Base-by-base conservation (phyloP, 2,113 vertebrate species). In the Heloderma charlesbogerti region DNA sequence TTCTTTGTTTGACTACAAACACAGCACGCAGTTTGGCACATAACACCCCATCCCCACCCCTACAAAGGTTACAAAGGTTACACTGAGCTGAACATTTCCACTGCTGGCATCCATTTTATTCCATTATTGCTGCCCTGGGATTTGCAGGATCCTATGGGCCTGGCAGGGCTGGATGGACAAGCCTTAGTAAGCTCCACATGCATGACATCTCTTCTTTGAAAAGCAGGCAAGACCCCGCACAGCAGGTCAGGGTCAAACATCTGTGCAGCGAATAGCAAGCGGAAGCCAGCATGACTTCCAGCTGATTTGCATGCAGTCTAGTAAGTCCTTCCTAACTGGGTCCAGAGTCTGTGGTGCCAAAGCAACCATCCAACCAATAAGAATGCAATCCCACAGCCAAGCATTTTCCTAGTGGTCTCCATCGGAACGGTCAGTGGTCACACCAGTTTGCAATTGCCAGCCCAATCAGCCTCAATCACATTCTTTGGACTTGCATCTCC, bases 171-270 rank as follows among this genome's bases (percentile, higher is more conserved):
- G 60, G 34, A 45, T 43, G 63, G 31, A 45, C 83, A 67, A 31
- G 34, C 13, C 37, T 83, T 22, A 67, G 48, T 29, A 29, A 40
- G 22, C 72, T 29, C n/a, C 25, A 25, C 37, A 3, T 40, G 6
- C 27, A 9, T 48, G 45, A 43, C 51, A 20, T 22, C 29, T 51
- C 22, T 10, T 43, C 29, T 43, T 34, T 74, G 54, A 60, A 57
- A 74, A 37, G 25, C 40, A 48, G 40, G 4, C 29, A 8, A 29
- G 20, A 13, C 43, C 34, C 81, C 74, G 31, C 9, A 77, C 22
- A 87, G 12, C 34, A 69, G 60, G 43, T 37, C 75, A 45, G 43
- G 54, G 60, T 84, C 51, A 89, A 89, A 89, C 69, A n/a, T 66
- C 71, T 89, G 63, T 37, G 25, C 6, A 29, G 66, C 77, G 15